These are phyloP conservation scores for Mus minutoides DNA, from an alignment of 2,797 vertebrate genomes.

Conservation along the genomic window DNA sequence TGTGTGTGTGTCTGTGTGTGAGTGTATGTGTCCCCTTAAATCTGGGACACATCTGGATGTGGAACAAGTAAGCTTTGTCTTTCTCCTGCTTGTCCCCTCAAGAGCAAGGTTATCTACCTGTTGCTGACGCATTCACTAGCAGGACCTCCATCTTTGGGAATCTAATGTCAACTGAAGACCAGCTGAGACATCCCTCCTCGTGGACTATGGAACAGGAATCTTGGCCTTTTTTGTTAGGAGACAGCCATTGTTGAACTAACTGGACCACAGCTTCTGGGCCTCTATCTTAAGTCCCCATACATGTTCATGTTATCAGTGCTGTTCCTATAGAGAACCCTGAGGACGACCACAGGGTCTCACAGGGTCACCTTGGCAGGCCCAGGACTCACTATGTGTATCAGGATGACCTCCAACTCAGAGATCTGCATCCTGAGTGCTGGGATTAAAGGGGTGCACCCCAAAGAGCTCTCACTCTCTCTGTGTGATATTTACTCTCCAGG, in stretches of 20 bases:
- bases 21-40: background rate
- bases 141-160: background rate
- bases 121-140: background rate
- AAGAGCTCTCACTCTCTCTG: background rate
- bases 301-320: background rate
- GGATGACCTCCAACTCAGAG: background rate
- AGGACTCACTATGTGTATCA: background rate
- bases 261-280: background rate
- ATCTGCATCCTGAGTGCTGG: background rate
- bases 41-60: background rate
- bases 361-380: background rate
- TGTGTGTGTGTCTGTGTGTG: background rate
- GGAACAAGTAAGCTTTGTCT: background rate
- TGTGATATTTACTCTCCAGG: background rate
- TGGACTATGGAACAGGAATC: background rate
- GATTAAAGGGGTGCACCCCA: background rate
- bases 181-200: background rate
- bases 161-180: background rate
- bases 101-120: too few species aligned
- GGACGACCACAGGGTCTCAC: background rate
- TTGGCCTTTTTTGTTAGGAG: background rate
- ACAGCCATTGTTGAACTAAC: background rate
- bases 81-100: background rate
- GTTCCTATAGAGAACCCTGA: background rate
- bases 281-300: background rate